Percentiles rank a stretch among this genome's conserved stretches.
Conservation (phyloP, 2,888 invertebrate species). For the Cerastoderma edule region DNA sequence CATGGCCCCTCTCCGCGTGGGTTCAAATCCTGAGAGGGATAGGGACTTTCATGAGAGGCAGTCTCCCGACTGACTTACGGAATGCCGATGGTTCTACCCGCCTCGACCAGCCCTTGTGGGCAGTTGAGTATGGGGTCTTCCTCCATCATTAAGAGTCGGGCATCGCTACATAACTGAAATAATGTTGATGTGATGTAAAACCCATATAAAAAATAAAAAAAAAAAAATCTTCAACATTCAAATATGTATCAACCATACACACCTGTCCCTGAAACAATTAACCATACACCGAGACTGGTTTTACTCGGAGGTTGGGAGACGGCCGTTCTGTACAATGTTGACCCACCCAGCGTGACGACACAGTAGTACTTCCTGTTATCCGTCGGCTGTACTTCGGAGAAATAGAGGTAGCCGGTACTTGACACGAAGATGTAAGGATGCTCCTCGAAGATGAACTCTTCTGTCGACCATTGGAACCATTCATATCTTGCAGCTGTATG, state of each 20-base stretch:
- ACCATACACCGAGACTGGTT: constrained; percentile 76
- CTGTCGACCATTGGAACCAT: constrained; percentile 95
- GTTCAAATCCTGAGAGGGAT: no score
- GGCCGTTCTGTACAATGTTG: constrained; percentile 61
- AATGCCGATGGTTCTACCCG: no score
- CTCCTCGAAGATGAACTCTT: constrained; percentile 96
- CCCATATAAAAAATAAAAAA: no score
- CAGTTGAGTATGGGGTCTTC: no score
- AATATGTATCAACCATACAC: neutral
- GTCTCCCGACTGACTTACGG: no score
- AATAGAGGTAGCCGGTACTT: constrained; percentile 90
- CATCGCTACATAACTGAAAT: no score
- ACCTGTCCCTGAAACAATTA: constrained; percentile 73
- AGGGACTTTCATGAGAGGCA: no score
- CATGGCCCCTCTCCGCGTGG: no score
- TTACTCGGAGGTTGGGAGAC: constrained; percentile 67
- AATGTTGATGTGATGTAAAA: no score
- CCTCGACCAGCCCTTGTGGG: no score
- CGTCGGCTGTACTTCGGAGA: constrained; percentile 59
- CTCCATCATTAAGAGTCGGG: no score
- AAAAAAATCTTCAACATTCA: no score
- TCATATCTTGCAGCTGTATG: constrained; percentile 86
- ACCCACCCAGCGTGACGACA: constrained; percentile 49
- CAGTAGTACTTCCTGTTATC: constrained; percentile 56
- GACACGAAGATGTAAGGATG: constrained; percentile 93